phyloP scores from a whole-genome alignment of 2,113 vertebrate genomes.

The Phocoena sinus region DNA sequence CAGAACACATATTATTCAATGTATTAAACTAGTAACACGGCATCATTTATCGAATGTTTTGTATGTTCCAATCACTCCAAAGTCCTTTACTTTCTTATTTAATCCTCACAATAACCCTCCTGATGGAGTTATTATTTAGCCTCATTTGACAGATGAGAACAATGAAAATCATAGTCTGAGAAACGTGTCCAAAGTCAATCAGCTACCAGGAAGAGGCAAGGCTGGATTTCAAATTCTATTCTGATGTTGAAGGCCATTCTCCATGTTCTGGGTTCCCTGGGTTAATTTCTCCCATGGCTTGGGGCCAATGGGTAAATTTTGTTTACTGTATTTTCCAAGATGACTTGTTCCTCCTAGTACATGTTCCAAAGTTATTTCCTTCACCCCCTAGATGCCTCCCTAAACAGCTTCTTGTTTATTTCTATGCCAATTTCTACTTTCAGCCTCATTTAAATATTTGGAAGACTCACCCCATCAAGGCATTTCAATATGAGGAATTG shows the following conservation, averaged over 20 bases:
- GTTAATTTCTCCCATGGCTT: too few relatives aligned
- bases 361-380: background rate
- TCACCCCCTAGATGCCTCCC: background rate
- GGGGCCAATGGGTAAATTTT: rapidly evolving
- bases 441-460: background rate
- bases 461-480: background rate
- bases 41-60: background rate
- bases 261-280: background rate
- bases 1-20: background rate
- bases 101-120: background rate
- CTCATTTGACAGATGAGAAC: background rate
- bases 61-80: background rate
- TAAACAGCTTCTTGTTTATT: background rate
- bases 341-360: background rate
- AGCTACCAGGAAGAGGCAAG: background rate
- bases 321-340: background rate
- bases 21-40: background rate
- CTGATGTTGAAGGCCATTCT: rapidly evolving
- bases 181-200: background rate
- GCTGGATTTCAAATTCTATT: background rate
- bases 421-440: background rate
- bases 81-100: background rate
- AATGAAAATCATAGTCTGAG: background rate
- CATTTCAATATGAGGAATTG: background rate
- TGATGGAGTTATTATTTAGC: background rate